A percentile compares a stretch with the other conserved stretches of the same genome.
Conservation (phyloP, 2,797 vertebrate genomes). For the Aeoliscus strigatus region DNA sequence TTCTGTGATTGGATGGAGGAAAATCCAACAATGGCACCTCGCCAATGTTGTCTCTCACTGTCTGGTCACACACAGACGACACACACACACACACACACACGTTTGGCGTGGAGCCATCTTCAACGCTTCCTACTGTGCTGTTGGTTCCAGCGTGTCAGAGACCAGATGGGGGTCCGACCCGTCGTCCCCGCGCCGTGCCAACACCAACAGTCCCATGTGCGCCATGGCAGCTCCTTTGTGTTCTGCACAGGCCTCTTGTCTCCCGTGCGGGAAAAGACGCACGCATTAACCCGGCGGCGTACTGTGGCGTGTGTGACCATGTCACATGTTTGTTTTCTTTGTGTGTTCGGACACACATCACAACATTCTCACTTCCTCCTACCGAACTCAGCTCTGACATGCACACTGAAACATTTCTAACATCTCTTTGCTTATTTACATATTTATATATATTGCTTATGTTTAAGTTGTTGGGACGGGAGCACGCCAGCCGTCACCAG, state of each 20-base stretch:
- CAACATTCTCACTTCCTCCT: conserved; percentile 1
- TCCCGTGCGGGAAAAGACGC: conserved; percentile 16
- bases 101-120: conserved; percentile 56
- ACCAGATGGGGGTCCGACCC: conserved; percentile 67
- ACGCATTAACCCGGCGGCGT: conserved; percentile 11
- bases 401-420: too few relatives aligned
- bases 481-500: conserved; percentile 2
- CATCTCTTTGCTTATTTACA: too few relatives aligned
- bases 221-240: conserved; percentile 48
- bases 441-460: too few relatives aligned
- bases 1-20: conserved; percentile 45
- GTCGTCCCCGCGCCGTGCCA: conserved; percentile 48
- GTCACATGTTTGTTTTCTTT: conserved; percentile 7
- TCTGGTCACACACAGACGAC: conserved; percentile 47
- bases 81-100: conserved; percentile 36
- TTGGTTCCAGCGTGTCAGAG: conserved; percentile 15
- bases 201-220: conserved; percentile 44
- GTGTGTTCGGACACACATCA: not conserved
- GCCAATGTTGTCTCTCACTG: conserved; percentile 58
- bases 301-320: conserved; percentile 1
- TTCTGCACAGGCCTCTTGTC: conserved; percentile 36
- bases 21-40: conserved; percentile 40
- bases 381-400: too few relatives aligned
- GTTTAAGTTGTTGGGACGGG: not conserved
- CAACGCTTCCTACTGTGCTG: conserved; percentile 34